Base-by-base conservation (phyloP, 2,888 invertebrate species). In the Eristalis tenax region DNA sequence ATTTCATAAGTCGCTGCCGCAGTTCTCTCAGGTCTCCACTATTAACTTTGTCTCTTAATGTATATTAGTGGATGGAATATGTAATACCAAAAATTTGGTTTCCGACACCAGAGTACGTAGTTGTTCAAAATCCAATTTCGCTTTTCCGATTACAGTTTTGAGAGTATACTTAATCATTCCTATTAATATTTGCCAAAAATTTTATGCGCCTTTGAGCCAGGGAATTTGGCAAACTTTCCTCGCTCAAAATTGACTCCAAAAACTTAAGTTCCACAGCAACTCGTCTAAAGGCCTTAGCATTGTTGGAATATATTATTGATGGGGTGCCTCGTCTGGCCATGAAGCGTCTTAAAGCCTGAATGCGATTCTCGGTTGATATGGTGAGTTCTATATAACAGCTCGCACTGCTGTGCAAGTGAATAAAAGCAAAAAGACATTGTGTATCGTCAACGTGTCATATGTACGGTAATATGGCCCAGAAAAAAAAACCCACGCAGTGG, bases 161-260 rank as follows among this genome's bases (percentile, higher is more conserved):
- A 88, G 57, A 6, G 65, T 79, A 50, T 71, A 65, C 28, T 88
- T 89, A 0, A 87, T 57, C 15, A 73, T 83, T 32, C 83, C 59
- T 0, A 88, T 85, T 8, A 88, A 74, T 15, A 79, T 77, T 40
- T 89, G 83, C 88, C 83, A 82, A 68, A 87, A 88, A 77, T 15
- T 50, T 8, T 23, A 74, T 63, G 15, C 63, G n/a, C 1, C 68
- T 43, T 6, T 80, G 11, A 15, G 61, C 18, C 11, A 77, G 28
- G n/a, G 69, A 77, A 23, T n/a, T 2, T 50, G 38, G 63, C 8
- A 77, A 18, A 5, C 13, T 43, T 23, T 69, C 50, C 13, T 61
- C 6, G 4, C 40, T n/a, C 26, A 69, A 50, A 43, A 43, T 18
- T 11, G 15, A 22, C 3, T 40, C 5, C 28, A 57, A 32, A 5